Evolutionary conservation across 2,797 vertebrate species (phyloP), one percentile per base, ranked within the genome.

Genomic region (Danionella dracula): DNA sequence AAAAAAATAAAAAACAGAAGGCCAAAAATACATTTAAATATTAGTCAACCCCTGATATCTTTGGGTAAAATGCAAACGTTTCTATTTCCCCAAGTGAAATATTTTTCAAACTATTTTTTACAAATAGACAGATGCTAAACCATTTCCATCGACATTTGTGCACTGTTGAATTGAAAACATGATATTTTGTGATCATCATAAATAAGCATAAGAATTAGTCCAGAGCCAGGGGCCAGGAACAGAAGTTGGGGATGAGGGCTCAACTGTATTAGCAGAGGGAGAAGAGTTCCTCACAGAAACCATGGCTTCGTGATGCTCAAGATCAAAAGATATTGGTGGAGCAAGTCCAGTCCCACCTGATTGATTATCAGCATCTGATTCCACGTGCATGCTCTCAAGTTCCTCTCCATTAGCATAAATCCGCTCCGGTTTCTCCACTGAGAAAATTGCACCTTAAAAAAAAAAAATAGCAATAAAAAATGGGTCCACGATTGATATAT

Each of bases 271-370:
- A 66, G 85, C 86, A 82, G 83, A 86, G 77, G 86, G 78, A 87
- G 88, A 87, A 82, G 79, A 66, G 81, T 57, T 88, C 86, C 88
- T 86, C 79, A 82, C 82, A 68, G 76, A 85, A 83, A 79, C 86
- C 81, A 72, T 82, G 83, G 90, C 90, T 88, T 88, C 87, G 76
- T 85, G 73, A 82, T 85, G 81, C 76, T 90, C 88, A 81, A 59
- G 82, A 82, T 73, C 80, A 88, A 76, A 82, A 84, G 77, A 80
- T 83, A 81, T 85, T 87, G 86, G 84, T 80, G 87, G 81, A 86
- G 89, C 88, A 78, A 84, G 84, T 87, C 79, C 85, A 83, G 79
- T 87, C 93, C 81, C 89, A 96, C 94, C 94, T 94, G 93, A 88
- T 85, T 82, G 76, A 58, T 85, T 79, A 48, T 90, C 81, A 78